Conservation (phyloP, 2,797 vertebrate genomes). For the Danio aesculapii region DNA sequence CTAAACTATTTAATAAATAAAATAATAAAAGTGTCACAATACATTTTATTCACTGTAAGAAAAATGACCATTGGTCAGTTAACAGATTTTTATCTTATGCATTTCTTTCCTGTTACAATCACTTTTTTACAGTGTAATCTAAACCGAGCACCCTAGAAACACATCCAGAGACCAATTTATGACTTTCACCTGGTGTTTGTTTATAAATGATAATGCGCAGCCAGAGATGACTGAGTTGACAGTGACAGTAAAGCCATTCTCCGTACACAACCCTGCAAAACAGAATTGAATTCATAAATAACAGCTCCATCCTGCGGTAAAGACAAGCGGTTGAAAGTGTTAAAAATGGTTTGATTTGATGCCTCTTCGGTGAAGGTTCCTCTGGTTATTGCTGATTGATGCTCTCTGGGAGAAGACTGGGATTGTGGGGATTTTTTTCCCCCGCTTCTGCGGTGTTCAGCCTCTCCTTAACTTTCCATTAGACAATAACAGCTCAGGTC, state of each 20-base stretch:
- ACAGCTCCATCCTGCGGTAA: not conserved
- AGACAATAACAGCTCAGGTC: conserved; percentile 49
- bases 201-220: conserved; percentile 22
- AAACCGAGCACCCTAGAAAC: not conserved
- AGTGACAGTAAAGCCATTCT: not conserved
- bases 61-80: too few relatives aligned
- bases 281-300: conserved; percentile 24
- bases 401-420: conserved; percentile 3
- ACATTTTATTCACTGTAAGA: too few relatives aligned
- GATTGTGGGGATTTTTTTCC: conserved; percentile 34
- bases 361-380: conserved; percentile 25
- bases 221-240: not conserved
- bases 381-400: conserved; percentile 49
- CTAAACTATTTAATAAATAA: too few relatives aligned
- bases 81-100: too few relatives aligned
- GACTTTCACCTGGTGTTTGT: conserved; percentile 28
- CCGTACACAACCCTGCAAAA: not conserved
- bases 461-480: conserved; percentile 42
- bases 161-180: not conserved
- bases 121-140: too few relatives aligned
- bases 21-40: too few relatives aligned
- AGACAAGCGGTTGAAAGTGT: conserved; percentile 11
- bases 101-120: too few relatives aligned
- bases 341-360: conserved; percentile 40
- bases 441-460: conserved; percentile 25